Base-by-base conservation (phyloP, 2,888 invertebrate species). In the Diaprepes abbreviatus region DNA sequence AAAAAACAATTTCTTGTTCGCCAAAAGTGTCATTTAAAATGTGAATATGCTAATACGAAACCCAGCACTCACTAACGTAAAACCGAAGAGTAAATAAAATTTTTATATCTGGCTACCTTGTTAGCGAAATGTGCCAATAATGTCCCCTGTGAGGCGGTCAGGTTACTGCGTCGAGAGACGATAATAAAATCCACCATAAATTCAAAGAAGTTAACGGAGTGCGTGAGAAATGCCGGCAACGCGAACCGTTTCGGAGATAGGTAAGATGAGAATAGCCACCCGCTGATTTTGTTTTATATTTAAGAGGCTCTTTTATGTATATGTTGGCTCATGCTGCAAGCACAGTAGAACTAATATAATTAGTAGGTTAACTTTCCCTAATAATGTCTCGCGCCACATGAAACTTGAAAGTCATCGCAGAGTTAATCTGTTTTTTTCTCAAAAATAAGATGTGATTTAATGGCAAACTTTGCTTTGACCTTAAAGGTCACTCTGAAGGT, bases 171-270 rank as follows among this genome's bases (percentile, higher is more conserved):
- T 4, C 45, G 21, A 14, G 12, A 40, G 4, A 21, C 54, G 63
- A 54, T 63, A 54, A 63, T 63, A 63, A 63, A 54, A 63, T 31
- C 16, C n/a, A 24, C 38, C 52, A 52, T 63, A 63, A 63, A 63
- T 63, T 52, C 52, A 16, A 24, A 54, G 54, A 24, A 52, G 64
- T 63, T 57, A 43, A 10, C 65, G 24, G 36, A 60, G 31, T 35
- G 55, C 55, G 55, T 65, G 65, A 65, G 63, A 64, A 57, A 48
- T 2, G 33, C 33, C 35, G 17, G 12, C 48, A 45, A 16, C 35
- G 58, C 40, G 12, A 43, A 7, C 17, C 40, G 40, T 6, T 40
- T 9, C 28, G 6, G 2, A 1, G 48, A 48, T 48, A 28, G 24
- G 28, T 12, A 28, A 28, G 48, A 48, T 48, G 48, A 24, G 28